Conservation (phyloP, 2,797 vertebrate genomes). For the Chiloscyllium punctatum region DNA sequence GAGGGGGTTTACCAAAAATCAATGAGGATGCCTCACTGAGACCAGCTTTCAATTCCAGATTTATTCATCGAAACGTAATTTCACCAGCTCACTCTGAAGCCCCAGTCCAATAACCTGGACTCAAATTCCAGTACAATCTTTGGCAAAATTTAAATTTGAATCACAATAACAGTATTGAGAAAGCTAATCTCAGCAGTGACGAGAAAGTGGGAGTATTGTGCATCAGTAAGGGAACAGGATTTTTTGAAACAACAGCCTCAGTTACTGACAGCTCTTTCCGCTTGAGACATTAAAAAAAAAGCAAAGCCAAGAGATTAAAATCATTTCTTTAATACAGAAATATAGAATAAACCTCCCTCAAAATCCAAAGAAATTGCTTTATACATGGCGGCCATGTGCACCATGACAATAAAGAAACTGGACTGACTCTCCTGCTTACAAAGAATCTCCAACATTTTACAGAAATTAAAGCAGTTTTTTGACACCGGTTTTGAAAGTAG, state of each 20-base stretch:
- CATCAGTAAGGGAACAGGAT: too few relatives aligned
- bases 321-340: constrained; percentile 27
- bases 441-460: not conserved
- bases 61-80: too few relatives aligned
- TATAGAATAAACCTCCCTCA: not conserved
- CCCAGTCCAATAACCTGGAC: too few relatives aligned
- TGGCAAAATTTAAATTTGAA: too few relatives aligned
- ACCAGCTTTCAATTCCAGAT: too few relatives aligned
- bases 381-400: not conserved
- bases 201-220: not conserved
- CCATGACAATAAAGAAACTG: not conserved
- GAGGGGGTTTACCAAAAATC: too few relatives aligned
- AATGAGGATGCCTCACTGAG: too few relatives aligned
- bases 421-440: not conserved
- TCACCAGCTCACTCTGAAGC: too few relatives aligned
- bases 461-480: not conserved
- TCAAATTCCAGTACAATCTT: too few relatives aligned
- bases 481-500: constrained; percentile 10
- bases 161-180: too few relatives aligned
- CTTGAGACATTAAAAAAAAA: not conserved
- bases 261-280: not conserved
- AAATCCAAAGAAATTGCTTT: constrained; percentile 2
- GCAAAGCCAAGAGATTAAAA: not conserved
- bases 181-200: too few relatives aligned
- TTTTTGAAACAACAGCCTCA: not conserved